Evolutionary conservation across 2,113 vertebrate genomes (phyloP).

Genomic region (Tiliqua scincoides): DNA sequence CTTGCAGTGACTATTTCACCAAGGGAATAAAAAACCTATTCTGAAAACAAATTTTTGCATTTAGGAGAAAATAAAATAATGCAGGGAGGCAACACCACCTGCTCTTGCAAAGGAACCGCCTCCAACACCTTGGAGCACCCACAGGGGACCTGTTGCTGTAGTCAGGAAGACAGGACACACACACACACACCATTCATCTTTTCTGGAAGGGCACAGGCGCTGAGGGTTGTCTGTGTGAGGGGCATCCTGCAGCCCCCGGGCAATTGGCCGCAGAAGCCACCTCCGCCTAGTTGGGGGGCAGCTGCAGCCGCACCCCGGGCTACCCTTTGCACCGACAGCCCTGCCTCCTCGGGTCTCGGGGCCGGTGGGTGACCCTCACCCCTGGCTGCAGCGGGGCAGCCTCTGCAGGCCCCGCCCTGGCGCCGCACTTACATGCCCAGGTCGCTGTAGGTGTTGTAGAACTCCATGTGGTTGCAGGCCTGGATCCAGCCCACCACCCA

Average conservation of each 20-base stretch:
- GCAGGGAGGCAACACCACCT: not conserved
- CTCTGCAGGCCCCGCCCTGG: too few relatives aligned
- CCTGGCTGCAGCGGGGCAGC: not conserved
- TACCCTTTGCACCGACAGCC: not conserved
- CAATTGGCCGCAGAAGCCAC: not conserved
- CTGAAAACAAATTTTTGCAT: not conserved
- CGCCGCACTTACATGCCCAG: conserved; percentile 89
- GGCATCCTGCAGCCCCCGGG: not conserved
- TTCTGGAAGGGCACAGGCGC: not conserved
- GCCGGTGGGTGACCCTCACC: not conserved
- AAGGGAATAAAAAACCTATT: not conserved
- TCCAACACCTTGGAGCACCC: not conserved
- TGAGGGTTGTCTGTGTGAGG: not conserved
- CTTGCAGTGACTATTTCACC: too few relatives aligned
- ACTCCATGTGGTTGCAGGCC: conserved; percentile 98
- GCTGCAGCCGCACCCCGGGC: not conserved
- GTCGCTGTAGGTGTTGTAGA: conserved; percentile 95
- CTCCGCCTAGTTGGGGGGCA: not conserved
- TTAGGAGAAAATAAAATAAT: not conserved
- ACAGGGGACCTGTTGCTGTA: not conserved
- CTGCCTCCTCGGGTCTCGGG: not conserved
- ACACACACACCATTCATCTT: not conserved
- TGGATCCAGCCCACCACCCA: conserved; percentile 99
- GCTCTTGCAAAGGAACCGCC: not conserved
- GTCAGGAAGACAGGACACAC: not conserved